A percentile compares a stretch with the other conserved stretches of the same genome.
phyloP scores from a whole-genome alignment of 2,797 vertebrate genomes.

The Poecilia picta region DNA sequence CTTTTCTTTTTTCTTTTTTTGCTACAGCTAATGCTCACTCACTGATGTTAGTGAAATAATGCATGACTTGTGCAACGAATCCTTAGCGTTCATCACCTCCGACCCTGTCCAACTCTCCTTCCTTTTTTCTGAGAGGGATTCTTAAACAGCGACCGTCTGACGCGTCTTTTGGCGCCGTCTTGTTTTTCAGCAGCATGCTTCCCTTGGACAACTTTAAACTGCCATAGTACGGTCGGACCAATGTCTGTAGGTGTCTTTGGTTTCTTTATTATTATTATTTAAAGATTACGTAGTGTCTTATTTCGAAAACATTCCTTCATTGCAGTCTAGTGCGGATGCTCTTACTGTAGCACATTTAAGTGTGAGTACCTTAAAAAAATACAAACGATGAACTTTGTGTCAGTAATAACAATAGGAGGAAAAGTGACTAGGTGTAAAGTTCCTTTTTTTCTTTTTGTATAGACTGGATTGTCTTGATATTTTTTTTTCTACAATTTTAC shows the following conservation, averaged over 20 bases:
- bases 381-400: conserved; percentile 49
- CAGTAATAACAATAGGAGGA: conserved; percentile 54
- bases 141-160: conserved; percentile 39
- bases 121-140: conserved; percentile 28
- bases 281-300: conserved; percentile 85
- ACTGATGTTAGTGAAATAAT: conserved; percentile 37
- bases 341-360: conserved; percentile 80
- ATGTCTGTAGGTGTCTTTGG: conserved; percentile 82
- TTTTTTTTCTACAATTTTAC: conserved; percentile 45
- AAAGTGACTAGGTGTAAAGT: conserved; percentile 52
- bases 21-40: conserved; percentile 1
- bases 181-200: conserved; percentile 65
- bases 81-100: conserved; percentile 25
- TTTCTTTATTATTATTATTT: conserved; percentile 54
- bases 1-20: conserved; percentile 5
- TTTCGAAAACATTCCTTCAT: conserved; percentile 89
- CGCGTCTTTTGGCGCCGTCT: conserved; percentile 30
- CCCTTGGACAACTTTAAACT: conserved; percentile 76
- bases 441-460: conserved; percentile 38
- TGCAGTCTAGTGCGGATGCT: conserved; percentile 83
- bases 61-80: conserved; percentile 58
- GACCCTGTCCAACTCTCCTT: conserved; percentile 24
- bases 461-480: conserved; percentile 51
- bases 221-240: conserved; percentile 85
- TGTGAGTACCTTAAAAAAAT: conserved; percentile 72